Evolutionary conservation across 2,888 invertebrate genomes (phyloP).

Genomic region (Adineta ricciae): DNA sequence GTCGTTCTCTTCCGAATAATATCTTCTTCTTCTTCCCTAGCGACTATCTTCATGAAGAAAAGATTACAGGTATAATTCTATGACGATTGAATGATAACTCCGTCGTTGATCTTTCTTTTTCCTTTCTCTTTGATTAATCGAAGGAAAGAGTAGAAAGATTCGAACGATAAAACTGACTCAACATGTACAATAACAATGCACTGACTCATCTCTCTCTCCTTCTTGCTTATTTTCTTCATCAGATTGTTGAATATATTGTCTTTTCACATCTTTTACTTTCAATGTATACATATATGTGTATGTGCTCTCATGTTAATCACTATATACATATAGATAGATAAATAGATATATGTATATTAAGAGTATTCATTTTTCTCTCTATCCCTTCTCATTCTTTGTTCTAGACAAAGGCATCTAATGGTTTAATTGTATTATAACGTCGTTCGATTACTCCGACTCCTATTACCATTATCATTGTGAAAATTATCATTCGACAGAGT

Average conservation of each 20-base stretch:
- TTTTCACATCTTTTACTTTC: neutral
- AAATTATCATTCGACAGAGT: neutral
- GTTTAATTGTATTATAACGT: constrained; percentile 9
- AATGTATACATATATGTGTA: neutral
- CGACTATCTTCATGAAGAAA: neutral
- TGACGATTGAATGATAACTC: neutral
- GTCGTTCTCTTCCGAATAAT: neutral
- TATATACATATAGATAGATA: neutral
- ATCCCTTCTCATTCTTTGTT: neutral
- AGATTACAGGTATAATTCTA: constrained; percentile 3
- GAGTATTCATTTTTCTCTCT: constrained; percentile 3
- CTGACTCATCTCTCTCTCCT: neutral
- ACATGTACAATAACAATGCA: neutral
- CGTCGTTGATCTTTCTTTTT: neutral
- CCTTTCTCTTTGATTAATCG: neutral
- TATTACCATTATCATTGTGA: constrained; percentile 2
- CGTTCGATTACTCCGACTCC: neutral
- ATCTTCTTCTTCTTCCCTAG: constrained; percentile 5
- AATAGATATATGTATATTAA: neutral
- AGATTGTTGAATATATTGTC: neutral
- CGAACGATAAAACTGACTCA: neutral
- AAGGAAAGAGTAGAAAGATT: neutral
- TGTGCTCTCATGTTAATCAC: constrained; percentile 5
- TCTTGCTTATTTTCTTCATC: neutral
- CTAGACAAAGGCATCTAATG: neutral